Conservation (phyloP, 2,888 invertebrate genomes). For the Hecatera dysodea region DNA sequence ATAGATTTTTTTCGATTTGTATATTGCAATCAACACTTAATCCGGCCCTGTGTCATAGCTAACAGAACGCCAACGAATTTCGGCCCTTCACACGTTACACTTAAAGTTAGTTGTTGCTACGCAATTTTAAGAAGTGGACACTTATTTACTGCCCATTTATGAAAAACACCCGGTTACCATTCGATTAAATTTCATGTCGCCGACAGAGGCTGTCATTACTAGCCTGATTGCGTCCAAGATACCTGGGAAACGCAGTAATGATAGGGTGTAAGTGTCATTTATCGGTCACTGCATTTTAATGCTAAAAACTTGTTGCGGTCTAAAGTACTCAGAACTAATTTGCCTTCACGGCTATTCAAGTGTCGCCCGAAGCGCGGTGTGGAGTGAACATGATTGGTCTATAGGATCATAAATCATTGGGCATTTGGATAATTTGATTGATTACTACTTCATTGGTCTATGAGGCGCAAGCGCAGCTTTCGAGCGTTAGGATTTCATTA, state of each 20-base stretch:
- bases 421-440: conserved; percentile 29
- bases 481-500: conserved; percentile 2
- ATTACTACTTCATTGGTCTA: conserved; percentile 18
- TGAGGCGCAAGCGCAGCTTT: conserved; percentile 2
- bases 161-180: conserved; percentile 75
- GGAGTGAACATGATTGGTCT: conserved; percentile 36
- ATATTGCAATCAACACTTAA: not conserved
- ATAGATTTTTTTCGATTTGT: not conserved
- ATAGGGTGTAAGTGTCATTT: conserved; percentile 35
- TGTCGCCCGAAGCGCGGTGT: conserved; percentile 31
- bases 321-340: conserved; percentile 35
- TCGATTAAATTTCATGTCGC: conserved; percentile 73
- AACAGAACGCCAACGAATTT: conserved; percentile 15
- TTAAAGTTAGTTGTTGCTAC: conserved; percentile 6
- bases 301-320: conserved; percentile 16
- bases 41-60: conserved; percentile 24
- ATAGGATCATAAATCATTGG: conserved; percentile 26
- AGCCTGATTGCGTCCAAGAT: conserved; percentile 59
- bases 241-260: conserved; percentile 35
- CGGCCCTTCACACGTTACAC: not conserved
- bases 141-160: conserved; percentile 55
- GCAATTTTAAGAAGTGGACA: not conserved
- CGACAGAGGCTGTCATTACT: conserved; percentile 71
- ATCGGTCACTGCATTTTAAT: conserved; percentile 49
- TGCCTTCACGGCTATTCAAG: conserved; percentile 14